These are phyloP conservation scores for Platycnemis pennipes DNA, from an alignment of 2,888 invertebrate species.

Conservation along the genomic window DNA sequence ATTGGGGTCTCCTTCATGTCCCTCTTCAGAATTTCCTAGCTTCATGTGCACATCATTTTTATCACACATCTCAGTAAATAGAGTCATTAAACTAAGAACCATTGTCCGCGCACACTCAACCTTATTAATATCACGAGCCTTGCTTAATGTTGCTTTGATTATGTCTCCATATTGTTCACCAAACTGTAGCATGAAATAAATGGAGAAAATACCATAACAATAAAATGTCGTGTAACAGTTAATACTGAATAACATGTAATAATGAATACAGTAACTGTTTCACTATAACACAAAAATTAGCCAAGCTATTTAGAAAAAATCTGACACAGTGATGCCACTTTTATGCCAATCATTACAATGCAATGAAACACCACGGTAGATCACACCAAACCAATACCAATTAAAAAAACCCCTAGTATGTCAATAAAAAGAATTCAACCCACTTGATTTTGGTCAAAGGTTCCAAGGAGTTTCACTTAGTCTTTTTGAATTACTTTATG, in stretches of 20 bases:
- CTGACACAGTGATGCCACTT: background rate
- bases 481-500: no score
- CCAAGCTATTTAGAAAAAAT: no score
- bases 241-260: background rate
- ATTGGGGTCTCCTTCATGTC: background rate
- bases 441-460: no score
- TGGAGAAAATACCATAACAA: background rate
- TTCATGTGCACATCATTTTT: slow-evolving; percentile 80
- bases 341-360: no score
- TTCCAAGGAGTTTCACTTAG: no score
- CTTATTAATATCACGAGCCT: slow-evolving; percentile 98
- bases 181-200: slow-evolving; percentile 82
- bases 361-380: no score
- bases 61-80: slow-evolving; percentile 87
- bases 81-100: slow-evolving; percentile 93
- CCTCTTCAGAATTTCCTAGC: slow-evolving; percentile 12
- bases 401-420: no score
- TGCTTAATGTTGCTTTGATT: slow-evolving; percentile 97
- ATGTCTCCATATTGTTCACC: slow-evolving; percentile 99
- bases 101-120: slow-evolving; percentile 97
- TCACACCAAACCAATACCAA: no score
- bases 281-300: background rate
- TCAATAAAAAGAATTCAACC: no score
- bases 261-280: background rate
- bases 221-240: background rate